phyloP scores from a whole-genome alignment of 1,140 invertebrate species.

The Pseudoatta argentina region DNA sequence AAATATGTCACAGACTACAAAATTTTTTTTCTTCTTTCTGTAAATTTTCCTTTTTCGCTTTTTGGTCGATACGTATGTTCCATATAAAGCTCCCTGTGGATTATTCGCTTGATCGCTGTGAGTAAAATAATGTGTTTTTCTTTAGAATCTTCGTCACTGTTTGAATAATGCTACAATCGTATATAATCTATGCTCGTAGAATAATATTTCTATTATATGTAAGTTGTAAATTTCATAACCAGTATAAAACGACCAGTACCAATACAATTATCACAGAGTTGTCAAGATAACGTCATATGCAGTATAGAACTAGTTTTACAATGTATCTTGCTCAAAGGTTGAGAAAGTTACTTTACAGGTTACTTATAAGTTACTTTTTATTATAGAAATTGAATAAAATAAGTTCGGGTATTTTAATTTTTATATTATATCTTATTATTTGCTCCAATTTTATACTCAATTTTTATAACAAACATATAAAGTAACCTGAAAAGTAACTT shows the following conservation, averaged over 20 bases:
- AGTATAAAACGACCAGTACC: slow-evolving; percentile 58
- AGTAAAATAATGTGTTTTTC: slow-evolving; percentile 65
- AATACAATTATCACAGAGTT: slow-evolving; percentile 63
- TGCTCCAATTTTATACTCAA: too few species aligned
- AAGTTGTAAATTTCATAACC: slow-evolving; percentile 66
- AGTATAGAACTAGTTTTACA: slow-evolving; percentile 23
- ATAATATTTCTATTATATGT: slow-evolving; percentile 49
- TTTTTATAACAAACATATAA: too few species aligned
- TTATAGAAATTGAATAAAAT: too few species aligned
- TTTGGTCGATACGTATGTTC: slow-evolving; percentile 66
- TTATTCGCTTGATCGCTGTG: slow-evolving; percentile 55
- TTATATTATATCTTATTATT: too few species aligned
- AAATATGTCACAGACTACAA: slow-evolving; percentile 79
- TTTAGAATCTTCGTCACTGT: slow-evolving; percentile 68
- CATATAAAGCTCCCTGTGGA: slow-evolving; percentile 68
- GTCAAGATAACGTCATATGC: slow-evolving; percentile 44
- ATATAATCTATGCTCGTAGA: slow-evolving; percentile 36
- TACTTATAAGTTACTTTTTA: too few species aligned
- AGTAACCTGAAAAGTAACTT: too few species aligned
- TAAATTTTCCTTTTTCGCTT: slow-evolving; percentile 31
- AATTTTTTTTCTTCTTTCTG: slow-evolving; percentile 51
- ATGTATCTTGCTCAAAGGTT: background rate
- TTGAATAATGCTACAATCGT: slow-evolving; percentile 60
- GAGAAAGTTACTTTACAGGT: background rate
- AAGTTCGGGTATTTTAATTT: too few species aligned